A percentile compares a stretch with the other conserved stretches of the same genome.
Conservation (phyloP, 2,888 invertebrate species). For the Psylliodes chrysocephalus region DNA sequence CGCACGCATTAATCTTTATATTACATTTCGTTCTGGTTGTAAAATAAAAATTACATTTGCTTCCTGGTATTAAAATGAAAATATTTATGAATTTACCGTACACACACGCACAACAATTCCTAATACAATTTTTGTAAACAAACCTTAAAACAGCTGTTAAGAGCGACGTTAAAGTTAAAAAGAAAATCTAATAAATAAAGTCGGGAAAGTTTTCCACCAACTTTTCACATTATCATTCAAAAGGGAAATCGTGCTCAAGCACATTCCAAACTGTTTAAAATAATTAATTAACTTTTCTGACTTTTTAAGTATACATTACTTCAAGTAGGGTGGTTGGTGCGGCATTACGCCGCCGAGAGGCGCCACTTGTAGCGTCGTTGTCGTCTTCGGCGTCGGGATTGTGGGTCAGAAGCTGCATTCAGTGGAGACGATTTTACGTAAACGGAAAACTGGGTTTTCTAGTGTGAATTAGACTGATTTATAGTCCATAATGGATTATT, state of each 20-base stretch:
- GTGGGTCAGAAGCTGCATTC: conserved; percentile 26
- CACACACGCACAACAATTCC: background rate
- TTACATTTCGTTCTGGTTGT: too few species aligned
- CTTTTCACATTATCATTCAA: conserved; percentile 58
- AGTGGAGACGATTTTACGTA: conserved; percentile 42
- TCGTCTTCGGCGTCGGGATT: conserved; percentile 42
- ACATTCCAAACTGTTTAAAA: conserved; percentile 59
- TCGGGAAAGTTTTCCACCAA: conserved; percentile 45
- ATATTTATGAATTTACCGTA: too few species aligned
- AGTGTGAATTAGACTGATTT: too few species aligned
- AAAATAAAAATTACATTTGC: too few species aligned
- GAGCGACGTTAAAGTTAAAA: conserved; percentile 40
- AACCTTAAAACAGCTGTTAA: conserved; percentile 47
- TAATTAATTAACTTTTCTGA: conserved; percentile 63
- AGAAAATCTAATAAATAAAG: conserved; percentile 48
- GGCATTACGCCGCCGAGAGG: conserved; percentile 52
- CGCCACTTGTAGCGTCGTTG: conserved; percentile 62
- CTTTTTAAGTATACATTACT: conserved; percentile 58
- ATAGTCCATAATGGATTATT: too few species aligned
- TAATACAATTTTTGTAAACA: conserved; percentile 34
- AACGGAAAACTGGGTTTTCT: too few species aligned
- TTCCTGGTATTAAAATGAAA: too few species aligned
- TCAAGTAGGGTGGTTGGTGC: conserved; percentile 44
- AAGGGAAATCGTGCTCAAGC: conserved; percentile 55
- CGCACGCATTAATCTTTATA: too few species aligned